Conservation (phyloP, 92 coral and sea anemone genomes). For the Zoanthus sansibaricus region DNA sequence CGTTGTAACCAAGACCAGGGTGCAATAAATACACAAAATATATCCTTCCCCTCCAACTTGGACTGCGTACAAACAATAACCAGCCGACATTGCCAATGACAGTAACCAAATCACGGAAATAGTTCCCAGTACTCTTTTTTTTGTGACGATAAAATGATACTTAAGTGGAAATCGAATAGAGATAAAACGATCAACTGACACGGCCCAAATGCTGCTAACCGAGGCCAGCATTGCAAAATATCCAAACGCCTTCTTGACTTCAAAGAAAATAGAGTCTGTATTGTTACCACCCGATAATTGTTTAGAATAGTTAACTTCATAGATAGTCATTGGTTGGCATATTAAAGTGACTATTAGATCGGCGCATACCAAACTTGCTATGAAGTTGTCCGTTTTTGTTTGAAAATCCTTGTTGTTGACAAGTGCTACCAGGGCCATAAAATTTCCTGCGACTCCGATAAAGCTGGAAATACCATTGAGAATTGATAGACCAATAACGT, state of each 20-base stretch:
- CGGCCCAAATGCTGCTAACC: conserved; percentile 44
- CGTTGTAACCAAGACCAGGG: conserved; percentile 20
- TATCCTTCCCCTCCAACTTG: background rate
- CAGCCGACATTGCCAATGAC: conserved; percentile 15
- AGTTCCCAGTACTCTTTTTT: conserved; percentile 8
- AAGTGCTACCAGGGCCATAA: conserved; percentile 43
- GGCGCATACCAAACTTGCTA: conserved; percentile 54
- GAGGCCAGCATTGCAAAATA: conserved; percentile 58
- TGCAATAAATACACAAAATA: conserved; percentile 44
- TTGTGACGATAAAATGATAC: conserved; percentile 40
- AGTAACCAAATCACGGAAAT: conserved; percentile 35
- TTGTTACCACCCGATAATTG: background rate
- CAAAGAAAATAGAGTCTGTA: conserved; percentile 8
- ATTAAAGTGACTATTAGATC: conserved; percentile 52
- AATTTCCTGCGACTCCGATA: conserved; percentile 56
- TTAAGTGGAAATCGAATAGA: conserved; percentile 55
- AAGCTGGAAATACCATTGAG: conserved; percentile 38
- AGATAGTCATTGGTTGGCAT: conserved; percentile 49
- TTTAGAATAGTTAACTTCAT: background rate
- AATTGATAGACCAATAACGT: conserved; percentile 34
- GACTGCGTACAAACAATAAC: background rate
- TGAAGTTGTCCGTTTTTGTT: conserved; percentile 50
- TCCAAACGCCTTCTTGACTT: background rate
- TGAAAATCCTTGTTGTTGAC: conserved; percentile 26
- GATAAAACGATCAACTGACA: conserved; percentile 54